Evolutionary conservation across 1,140 invertebrate genomes (phyloP), one percentile per base, ranked within the genome.

Genomic region (Drosophila bocki): DNA sequence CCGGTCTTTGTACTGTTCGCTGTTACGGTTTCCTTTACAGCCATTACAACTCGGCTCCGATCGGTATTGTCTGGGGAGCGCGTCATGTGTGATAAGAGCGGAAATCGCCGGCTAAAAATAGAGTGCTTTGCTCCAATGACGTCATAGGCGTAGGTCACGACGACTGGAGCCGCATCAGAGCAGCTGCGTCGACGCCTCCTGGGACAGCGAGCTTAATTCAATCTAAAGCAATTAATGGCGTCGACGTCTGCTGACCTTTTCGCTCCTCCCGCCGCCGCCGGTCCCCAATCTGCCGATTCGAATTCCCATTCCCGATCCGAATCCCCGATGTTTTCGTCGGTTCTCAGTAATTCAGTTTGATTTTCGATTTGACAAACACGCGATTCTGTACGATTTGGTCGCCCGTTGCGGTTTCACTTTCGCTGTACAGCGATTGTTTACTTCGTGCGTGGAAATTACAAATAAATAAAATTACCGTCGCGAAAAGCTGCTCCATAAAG

Each of bases 161-260:
- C 50, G 29, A 19, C 56, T 65, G 33, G 19, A 51, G 44, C 64
- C 59, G 22, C 64, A 19, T 15, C 11, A 35, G 65, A 70, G 48
- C 62, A 19, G 48, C 61, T 70, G 59, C 65, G 63, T 35, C 57
- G 57, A 47, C 60, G 48, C 15, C 53, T 29, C 44, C 68, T 32
- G 53, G 17, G 61, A 44, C 64, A 62, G 19, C 62, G 78, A 50
- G 70, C 58, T 90, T 90, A 90, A 90, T 90, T 90, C 82, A 90
- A 90, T 90, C 85, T 91, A 90, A 90, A 85, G 82, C 86, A 90
- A 90, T 90, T 90, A 90, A 90, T 85, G 86, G 71, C 65, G 41
- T 59, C 65, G 74, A 72, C 42, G 77, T 65, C 65, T 68, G 62
- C 58, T 88, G 84, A 88, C 84, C 84, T 88, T 88, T 88, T 59